Percentiles rank a stretch among this genome's conserved stretches.
Evolutionary conservation across 2,797 vertebrate species (phyloP).

Genomic region (Hippopotamyrus pictus): DNA sequence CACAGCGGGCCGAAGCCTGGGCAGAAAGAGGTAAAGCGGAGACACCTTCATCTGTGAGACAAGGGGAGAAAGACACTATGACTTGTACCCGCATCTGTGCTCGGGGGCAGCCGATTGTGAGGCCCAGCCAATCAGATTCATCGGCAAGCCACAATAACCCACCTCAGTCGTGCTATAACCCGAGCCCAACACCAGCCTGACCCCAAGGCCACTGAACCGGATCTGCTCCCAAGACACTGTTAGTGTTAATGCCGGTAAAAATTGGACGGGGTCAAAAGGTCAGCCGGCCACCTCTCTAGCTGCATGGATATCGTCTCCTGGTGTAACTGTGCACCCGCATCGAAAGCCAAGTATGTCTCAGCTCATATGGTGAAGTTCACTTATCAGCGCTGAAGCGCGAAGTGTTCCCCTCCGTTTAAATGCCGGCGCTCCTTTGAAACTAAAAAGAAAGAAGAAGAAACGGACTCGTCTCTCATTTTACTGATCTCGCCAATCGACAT

Average conservation of each 20-base stretch:
- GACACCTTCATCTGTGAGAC: neutral
- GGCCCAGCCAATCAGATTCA: neutral
- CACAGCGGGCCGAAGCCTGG: neutral
- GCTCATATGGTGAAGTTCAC: constrained; percentile 62
- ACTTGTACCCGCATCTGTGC: neutral
- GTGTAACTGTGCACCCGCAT: constrained; percentile 5
- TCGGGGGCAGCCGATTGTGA: neutral
- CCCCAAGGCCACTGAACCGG: neutral
- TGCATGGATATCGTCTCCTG: neutral
- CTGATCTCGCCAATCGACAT: constrained; percentile 50
- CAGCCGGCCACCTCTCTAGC: neutral
- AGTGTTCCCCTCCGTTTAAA: constrained; percentile 52
- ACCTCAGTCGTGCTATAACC: neutral
- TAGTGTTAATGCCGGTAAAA: neutral
- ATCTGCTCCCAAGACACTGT: neutral
- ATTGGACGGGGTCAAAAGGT: neutral
- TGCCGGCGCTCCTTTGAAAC: constrained; percentile 29
- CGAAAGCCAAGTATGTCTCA: neutral
- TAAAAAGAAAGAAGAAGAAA: constrained; percentile 34
- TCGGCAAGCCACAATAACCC: neutral
- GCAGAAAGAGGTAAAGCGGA: neutral
- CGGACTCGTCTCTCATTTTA: constrained; percentile 46
- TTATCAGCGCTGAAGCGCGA: constrained; percentile 51
- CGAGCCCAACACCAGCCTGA: neutral
- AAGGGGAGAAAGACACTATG: neutral